Evolutionary conservation across 2,888 invertebrate species (phyloP).

Genomic region (Altica lythri): DNA sequence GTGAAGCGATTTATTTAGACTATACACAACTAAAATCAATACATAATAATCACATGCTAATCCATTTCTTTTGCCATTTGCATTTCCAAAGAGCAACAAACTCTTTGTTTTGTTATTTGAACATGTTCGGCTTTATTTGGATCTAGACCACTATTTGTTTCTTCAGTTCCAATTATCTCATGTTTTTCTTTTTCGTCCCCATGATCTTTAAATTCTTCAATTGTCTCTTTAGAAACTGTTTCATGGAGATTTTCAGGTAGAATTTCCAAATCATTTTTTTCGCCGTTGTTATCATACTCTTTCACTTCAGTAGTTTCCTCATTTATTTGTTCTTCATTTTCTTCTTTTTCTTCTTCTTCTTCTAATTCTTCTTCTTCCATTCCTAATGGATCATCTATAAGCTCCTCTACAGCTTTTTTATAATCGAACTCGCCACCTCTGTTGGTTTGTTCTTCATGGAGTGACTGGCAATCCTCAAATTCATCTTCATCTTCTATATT

Average conservation of each 20-base stretch:
- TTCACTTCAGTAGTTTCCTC: constrained; percentile 7
- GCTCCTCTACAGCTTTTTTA: constrained; percentile 29
- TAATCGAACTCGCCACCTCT: constrained; percentile 24
- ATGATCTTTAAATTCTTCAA: constrained; percentile 15
- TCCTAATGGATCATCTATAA: constrained; percentile 27
- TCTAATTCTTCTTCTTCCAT: constrained; percentile 10
- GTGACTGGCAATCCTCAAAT: constrained; percentile 26
- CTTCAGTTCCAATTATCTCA: constrained; percentile 12
- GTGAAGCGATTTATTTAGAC: constrained; percentile 8
- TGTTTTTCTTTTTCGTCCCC: constrained; percentile 15
- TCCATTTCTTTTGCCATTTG: constrained; percentile 49
- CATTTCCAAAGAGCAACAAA: constrained; percentile 54
- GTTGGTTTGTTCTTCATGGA: constrained; percentile 30
- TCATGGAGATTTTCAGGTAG: not conserved
- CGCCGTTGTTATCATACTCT: not conserved
- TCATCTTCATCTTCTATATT: constrained; percentile 5
- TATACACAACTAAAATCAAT: constrained; percentile 11
- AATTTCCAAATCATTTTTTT: constrained; percentile 1
- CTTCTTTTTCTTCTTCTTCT: constrained; percentile 15
- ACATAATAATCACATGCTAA: constrained; percentile 2
- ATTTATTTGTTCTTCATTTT: constrained; percentile 8
- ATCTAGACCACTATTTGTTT: constrained; percentile 20
- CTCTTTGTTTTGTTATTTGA: constrained; percentile 24
- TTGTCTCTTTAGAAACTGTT: constrained; percentile 10
- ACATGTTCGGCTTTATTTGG: constrained; percentile 28